Evolutionary conservation across 2,888 invertebrate species (phyloP), one percentile per base, ranked within the genome.

Genomic region (Hypolimnas misippus): DNA sequence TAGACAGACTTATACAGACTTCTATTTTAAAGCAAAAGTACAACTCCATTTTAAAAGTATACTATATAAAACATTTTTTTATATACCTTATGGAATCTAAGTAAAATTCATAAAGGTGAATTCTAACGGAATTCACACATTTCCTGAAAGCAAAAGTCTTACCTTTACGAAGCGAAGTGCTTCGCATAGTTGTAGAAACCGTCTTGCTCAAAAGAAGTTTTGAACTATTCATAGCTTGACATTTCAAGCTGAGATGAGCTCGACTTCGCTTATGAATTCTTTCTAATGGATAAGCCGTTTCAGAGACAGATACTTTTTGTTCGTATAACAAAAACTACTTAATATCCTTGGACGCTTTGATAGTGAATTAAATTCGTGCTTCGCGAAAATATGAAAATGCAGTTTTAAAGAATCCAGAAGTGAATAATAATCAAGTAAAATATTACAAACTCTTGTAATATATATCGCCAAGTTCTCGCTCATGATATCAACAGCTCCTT

Each of bases 191-290:
- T 46, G 12, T 21, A 46, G 44, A 21, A 46, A 6, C 21, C 21
- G 44, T 46, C 19, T 19, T 46, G 0, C 44, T 46, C 44, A 46
- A 46, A 46, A 46, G 44, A 46, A 21, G 21, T 46, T 46, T 21
- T 46, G 44, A 46, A 46, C 44, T 46, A 46, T 46, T 46, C 44
- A 46, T 19, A n/a, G 17, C 19, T 19, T 21, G 44, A 46, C 44
- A 21, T 46, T 21, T 46, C 44, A 46, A 46, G 19, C 44, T 10
- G 44, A 21, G 44, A 21, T 46, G 19, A 19, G 19, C 44, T 46
- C 10, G 44, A 46, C 44, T 46, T 12, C 12, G 44, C 44, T 46
- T 46, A 21, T 46, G 44, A 46, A 21, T 46, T 19, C 44, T 21
- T 46, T 21, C 21, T 46, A 21, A 21, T n/a, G 6, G 12, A 46